Evolutionary conservation across 2,797 vertebrate genomes (phyloP), one percentile per base, ranked within the genome.

Genomic region (Champsocephalus gunnari): DNA sequence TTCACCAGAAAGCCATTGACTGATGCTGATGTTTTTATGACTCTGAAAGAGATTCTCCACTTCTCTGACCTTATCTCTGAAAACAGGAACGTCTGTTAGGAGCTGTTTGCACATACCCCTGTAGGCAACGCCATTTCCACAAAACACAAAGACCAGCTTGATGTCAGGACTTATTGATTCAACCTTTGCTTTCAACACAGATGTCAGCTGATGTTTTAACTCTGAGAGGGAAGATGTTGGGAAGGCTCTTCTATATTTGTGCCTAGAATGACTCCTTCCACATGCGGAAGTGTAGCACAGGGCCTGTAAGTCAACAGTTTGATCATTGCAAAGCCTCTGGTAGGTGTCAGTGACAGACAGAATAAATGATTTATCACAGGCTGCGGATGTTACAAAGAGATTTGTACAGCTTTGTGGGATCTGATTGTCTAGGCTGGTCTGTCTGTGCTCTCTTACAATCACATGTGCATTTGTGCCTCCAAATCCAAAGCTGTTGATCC

Each of bases 401-500:
- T 95, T 94, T 21, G 84, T 74, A 17, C 86, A 80, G 34, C 75
- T 66, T 79, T 91, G 69, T 47, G n/a, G 80, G 51, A 84, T 86
- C 48, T 74, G 32, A 41, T 71, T 71, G 38, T 85, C 70, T 73
- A 59, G 1, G 0, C 66, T 49, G 1, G 61, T 62, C 72, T 93
- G 86, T 59, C 85, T 94, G 57, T 94, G 70, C 66, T 97, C 93
- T 79, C 85, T 96, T 16, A 98, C 87, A 68, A 97, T 93, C 3
- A 75, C 86, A 28, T 97, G 97, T 77, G 94, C 94, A 86, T 97
- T 98, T 59, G 96, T 97, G 59, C 96, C 96, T 54, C 96, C 97
- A 92, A 98, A 97, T 10, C 96, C 96, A 94, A 97, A 98, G 87
- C 93, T 96, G 87, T 96, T 98, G 80, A 98, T 85, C 17, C 96